Conservation (phyloP, 2,888 invertebrate genomes). For the Fragum fragum region DNA sequence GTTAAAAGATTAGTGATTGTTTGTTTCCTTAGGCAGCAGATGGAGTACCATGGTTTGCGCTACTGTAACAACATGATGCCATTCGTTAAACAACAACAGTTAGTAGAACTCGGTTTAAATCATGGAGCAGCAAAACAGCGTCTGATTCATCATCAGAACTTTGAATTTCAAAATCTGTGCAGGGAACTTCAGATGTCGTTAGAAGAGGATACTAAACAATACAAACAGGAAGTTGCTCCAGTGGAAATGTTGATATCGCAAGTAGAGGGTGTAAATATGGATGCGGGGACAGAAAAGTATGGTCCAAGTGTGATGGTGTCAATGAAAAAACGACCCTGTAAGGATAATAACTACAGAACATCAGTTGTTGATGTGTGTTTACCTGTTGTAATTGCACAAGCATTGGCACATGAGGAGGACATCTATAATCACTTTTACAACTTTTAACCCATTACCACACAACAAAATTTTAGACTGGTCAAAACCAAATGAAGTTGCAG, state of each 20-base stretch:
- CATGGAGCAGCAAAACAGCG: not conserved
- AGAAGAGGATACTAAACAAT: not conserved
- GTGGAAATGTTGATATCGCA: constrained; percentile 37
- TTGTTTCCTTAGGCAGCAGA: not conserved
- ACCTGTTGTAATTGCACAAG: constrained; percentile 62
- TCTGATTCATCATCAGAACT: not conserved
- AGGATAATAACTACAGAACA: constrained; percentile 38
- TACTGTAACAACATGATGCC: not conserved
- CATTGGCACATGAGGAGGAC: constrained; percentile 67
- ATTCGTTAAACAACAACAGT: constrained; percentile 16
- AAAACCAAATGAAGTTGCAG: too few relatives aligned
- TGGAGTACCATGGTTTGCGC: not conserved
- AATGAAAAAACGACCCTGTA: constrained; percentile 64
- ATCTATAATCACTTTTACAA: constrained; percentile 64
- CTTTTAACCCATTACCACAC: too few relatives aligned
- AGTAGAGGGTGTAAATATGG: constrained; percentile 11
- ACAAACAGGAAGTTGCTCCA: constrained; percentile 20
- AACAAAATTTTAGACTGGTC: too few relatives aligned
- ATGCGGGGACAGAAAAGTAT: constrained; percentile 10
- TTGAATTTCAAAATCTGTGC: not conserved
- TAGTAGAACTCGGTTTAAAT: not conserved
- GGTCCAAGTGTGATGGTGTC: constrained; percentile 61
- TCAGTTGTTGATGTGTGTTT: constrained; percentile 58
- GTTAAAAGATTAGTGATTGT: too few relatives aligned
- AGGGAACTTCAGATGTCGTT: not conserved